phyloP scores from a whole-genome alignment of 2,888 invertebrate genomes.

The Polymixis flavicincta region DNA sequence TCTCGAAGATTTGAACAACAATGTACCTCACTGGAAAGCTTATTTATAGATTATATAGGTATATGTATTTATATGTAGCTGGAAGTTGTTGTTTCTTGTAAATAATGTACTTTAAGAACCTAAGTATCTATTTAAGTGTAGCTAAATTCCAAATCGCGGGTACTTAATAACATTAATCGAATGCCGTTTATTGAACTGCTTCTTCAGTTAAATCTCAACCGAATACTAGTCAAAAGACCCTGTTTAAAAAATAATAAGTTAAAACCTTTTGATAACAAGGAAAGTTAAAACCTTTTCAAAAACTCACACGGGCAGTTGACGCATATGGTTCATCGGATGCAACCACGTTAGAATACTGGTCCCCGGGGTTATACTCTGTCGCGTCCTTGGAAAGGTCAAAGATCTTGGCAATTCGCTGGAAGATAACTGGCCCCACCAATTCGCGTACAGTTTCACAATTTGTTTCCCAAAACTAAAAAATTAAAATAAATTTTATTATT shows the following conservation, averaged over 20 bases:
- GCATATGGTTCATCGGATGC: constrained; percentile 77
- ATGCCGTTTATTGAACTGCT: not conserved
- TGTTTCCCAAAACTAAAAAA: constrained; percentile 84
- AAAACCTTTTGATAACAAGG: no score
- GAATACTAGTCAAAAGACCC: not conserved
- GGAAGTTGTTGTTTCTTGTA: not conserved
- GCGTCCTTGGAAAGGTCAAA: constrained; percentile 77
- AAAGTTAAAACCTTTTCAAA: no score
- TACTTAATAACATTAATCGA: not conserved
- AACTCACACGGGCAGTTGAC: constrained; percentile 34
- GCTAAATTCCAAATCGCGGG: not conserved
- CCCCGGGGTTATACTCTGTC: constrained; percentile 72
- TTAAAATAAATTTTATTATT: not conserved
- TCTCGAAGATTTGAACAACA: not conserved
- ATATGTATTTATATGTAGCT: not conserved
- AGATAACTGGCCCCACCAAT: constrained; percentile 81
- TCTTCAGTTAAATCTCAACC: not conserved
- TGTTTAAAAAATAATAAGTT: not conserved
- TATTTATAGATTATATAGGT: not conserved
- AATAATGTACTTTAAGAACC: not conserved
- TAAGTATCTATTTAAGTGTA: not conserved
- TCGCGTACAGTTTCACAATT: constrained; percentile 78
- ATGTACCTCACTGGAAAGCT: no score
- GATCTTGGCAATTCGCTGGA: constrained; percentile 81
- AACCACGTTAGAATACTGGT: constrained; percentile 67